phyloP scores from a whole-genome alignment of 2,888 invertebrate genomes.

The Temnothorax rugatulus region DNA sequence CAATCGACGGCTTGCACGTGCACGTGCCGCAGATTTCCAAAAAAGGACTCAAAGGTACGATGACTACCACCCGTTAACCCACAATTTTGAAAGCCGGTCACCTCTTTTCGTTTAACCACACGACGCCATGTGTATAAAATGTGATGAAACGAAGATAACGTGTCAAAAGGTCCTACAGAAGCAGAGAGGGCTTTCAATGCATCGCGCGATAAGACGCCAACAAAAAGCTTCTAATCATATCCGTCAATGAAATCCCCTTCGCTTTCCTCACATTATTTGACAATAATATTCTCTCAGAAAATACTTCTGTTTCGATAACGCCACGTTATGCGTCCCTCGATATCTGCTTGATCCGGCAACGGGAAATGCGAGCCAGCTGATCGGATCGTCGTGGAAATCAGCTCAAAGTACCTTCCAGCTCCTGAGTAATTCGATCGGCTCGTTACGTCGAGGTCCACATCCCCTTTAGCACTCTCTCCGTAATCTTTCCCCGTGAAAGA shows the following conservation, averaged over 20 bases:
- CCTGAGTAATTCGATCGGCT: slow-evolving; percentile 66
- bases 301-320: neutral
- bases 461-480: slow-evolving; percentile 49
- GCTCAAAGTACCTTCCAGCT: slow-evolving; percentile 62
- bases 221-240: neutral
- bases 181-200: neutral
- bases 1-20: slow-evolving; percentile 56
- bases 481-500: slow-evolving; percentile 48
- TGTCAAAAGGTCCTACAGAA: neutral
- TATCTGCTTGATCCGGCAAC: neutral
- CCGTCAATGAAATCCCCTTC: neutral
- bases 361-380: slow-evolving; percentile 55
- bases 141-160: neutral
- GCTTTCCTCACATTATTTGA: neutral
- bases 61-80: slow-evolving; percentile 65
- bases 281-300: neutral
- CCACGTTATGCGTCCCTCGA: neutral
- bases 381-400: slow-evolving; percentile 63
- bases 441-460: slow-evolving; percentile 62
- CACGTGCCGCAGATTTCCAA: slow-evolving; percentile 62
- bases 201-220: neutral
- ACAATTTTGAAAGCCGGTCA: slow-evolving; percentile 74
- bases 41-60: slow-evolving; percentile 65
- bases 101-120: slow-evolving; percentile 66
- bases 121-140: slow-evolving; percentile 33